A percentile compares a stretch with the other conserved stretches of the same genome.
Evolutionary conservation across 1,140 invertebrate genomes (phyloP).

Genomic region (Dinothrombium tinctorium): DNA sequence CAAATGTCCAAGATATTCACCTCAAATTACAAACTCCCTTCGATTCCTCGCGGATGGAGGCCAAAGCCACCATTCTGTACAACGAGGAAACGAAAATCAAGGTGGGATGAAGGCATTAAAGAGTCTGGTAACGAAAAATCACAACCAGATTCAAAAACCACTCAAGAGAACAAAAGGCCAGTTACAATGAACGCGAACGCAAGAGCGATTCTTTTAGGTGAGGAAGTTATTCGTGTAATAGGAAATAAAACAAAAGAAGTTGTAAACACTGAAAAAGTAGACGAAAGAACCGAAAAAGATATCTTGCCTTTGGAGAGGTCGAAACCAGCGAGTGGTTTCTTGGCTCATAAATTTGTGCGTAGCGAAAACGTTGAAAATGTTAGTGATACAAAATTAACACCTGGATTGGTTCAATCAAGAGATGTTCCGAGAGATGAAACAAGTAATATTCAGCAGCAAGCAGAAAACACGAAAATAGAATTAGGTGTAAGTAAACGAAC

Average conservation of each 20-base stretch:
- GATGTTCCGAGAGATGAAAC: neutral
- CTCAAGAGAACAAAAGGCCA: neutral
- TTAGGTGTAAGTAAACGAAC: neutral
- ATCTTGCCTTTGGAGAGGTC: neutral
- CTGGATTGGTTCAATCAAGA: conserved; percentile 5
- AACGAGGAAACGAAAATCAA: conserved; percentile 2
- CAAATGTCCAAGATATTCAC: neutral
- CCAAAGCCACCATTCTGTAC: neutral
- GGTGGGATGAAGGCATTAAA: conserved; percentile 4
- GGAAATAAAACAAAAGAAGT: conserved; percentile 1
- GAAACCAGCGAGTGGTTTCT: conserved; percentile 10
- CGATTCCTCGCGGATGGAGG: conserved; percentile 7
- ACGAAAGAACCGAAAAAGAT: neutral
- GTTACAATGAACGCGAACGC: conserved; percentile 8
- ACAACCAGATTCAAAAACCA: neutral
- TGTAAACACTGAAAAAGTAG: neutral
- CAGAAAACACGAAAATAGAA: neutral
- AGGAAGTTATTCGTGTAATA: conserved; percentile 3
- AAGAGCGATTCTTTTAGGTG: conserved; percentile 8
- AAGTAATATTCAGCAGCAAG: neutral
- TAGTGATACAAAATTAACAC: conserved; percentile 1
- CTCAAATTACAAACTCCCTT: conserved; percentile 2
- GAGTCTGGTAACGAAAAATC: neutral
- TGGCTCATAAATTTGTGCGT: conserved; percentile 8
- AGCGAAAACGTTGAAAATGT: conserved; percentile 1